These are phyloP conservation scores for Abscondita cerata DNA, from an alignment of 2,888 invertebrate genomes.

Conservation along the genomic window DNA sequence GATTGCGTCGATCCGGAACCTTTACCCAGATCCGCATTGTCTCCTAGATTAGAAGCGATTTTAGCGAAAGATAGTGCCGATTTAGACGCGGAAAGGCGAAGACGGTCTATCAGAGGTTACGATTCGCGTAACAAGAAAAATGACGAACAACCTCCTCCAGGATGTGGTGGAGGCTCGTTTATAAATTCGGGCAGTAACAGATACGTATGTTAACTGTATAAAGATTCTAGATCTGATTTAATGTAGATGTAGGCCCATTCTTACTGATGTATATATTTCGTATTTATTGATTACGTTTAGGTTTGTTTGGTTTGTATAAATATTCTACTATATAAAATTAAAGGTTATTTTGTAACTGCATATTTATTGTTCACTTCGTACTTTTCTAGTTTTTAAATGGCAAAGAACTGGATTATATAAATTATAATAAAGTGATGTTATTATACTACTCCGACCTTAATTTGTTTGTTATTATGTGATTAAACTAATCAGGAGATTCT, in stretches of 20 bases:
- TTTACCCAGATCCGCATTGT: conserved; percentile 47
- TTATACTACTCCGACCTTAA: too few species aligned
- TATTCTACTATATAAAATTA: conserved; percentile 22
- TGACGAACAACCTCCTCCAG: conserved; percentile 63
- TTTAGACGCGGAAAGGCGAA: conserved; percentile 47
- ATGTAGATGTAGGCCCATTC: conserved; percentile 15
- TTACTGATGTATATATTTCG: conserved; percentile 21
- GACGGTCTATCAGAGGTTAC: conserved; percentile 46
- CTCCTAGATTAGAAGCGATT: conserved; percentile 47
- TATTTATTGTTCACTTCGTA: conserved; percentile 3
- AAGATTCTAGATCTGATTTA: conserved; percentile 18
- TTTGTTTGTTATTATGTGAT: too few species aligned
- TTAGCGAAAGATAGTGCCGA: conserved; percentile 52
- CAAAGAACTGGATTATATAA: too few species aligned
- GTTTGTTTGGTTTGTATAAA: conserved; percentile 19
- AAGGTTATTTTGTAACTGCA: conserved; percentile 20
- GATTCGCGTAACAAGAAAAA: conserved; percentile 53
- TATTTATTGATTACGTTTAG: conserved; percentile 22
- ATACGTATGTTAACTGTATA: conserved; percentile 54
- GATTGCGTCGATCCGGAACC: conserved; percentile 51
- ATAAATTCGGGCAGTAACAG: conserved; percentile 50
- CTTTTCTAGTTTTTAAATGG: not conserved
- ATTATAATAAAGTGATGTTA: too few species aligned
- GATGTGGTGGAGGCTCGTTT: conserved; percentile 60
- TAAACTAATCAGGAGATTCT: too few species aligned